Conservation (phyloP, 2,888 invertebrate species). For the Harmothoe impar region DNA sequence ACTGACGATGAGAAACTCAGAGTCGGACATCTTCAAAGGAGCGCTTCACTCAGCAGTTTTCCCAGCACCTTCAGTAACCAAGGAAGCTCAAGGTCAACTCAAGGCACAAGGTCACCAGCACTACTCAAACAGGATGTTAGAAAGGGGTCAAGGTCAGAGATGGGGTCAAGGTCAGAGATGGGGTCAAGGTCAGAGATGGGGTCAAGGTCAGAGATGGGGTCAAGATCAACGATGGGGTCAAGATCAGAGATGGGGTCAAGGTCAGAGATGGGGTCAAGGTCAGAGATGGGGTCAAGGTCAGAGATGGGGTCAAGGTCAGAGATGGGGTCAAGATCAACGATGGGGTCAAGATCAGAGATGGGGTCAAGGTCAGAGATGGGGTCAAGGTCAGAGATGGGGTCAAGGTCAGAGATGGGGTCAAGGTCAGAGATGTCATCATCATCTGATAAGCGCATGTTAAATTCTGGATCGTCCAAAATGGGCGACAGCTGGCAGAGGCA, state of each 20-base stretch:
- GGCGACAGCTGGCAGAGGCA: background rate
- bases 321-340: too few relatives aligned
- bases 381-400: too few relatives aligned
- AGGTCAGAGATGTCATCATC: background rate
- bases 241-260: too few relatives aligned
- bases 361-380: too few relatives aligned
- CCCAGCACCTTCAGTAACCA: background rate
- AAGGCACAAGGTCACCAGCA: constrained; percentile 15
- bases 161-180: background rate
- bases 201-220: too few relatives aligned
- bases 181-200: background rate
- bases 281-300: too few relatives aligned
- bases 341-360: too few relatives aligned
- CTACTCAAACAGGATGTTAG: too few relatives aligned
- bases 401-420: background rate
- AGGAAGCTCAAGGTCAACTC: background rate
- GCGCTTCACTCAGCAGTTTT: background rate
- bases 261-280: too few relatives aligned
- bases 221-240: too few relatives aligned
- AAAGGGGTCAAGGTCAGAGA: background rate
- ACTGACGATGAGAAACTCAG: background rate
- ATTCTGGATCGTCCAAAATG: background rate
- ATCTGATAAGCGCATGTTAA: background rate
- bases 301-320: too few relatives aligned
- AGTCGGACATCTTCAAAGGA: background rate